phyloP scores from a whole-genome alignment of 2,888 invertebrate genomes.

The Cyrtodaria siliqua region DNA sequence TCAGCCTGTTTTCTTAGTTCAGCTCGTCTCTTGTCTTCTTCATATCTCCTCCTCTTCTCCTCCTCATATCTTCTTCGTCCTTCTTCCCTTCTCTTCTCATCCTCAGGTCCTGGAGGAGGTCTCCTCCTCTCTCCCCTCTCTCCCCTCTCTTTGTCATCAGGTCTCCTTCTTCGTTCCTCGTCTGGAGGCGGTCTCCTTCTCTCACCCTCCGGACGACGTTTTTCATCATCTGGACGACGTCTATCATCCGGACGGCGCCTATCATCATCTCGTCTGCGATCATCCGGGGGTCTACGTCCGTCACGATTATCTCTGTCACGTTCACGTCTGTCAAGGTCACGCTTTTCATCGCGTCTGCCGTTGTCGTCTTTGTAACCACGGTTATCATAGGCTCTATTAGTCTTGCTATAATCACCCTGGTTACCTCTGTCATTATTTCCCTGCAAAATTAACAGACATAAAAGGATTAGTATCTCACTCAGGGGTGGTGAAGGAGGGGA shows the following conservation, averaged over 20 bases:
- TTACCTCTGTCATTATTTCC: constrained; percentile 60
- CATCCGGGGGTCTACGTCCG: constrained; percentile 49
- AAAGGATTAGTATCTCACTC: constrained; percentile 60
- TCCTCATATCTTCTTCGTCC: constrained; percentile 43
- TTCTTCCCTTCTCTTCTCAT: constrained; percentile 36
- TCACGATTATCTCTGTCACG: constrained; percentile 43
- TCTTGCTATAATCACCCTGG: constrained; percentile 66
- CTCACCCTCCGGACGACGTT: constrained; percentile 38
- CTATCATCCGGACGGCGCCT: constrained; percentile 53
- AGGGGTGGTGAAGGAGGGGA: constrained; percentile 43
- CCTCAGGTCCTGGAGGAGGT: constrained; percentile 27
- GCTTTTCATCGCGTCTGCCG: constrained; percentile 33
- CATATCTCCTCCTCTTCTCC: constrained; percentile 57
- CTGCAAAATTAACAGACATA: constrained; percentile 46
- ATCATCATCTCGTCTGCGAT: constrained; percentile 48
- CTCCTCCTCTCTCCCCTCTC: constrained; percentile 6
- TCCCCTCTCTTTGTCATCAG: constrained; percentile 27
- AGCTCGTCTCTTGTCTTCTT: constrained; percentile 54
- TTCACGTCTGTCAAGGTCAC: constrained; percentile 24
- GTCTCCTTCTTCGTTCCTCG: constrained; percentile 29
- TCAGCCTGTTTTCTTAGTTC: constrained; percentile 60
- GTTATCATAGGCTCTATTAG: constrained; percentile 65
- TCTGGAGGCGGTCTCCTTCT: constrained; percentile 47
- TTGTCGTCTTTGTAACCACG: constrained; percentile 67
- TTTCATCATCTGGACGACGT: constrained; percentile 16